Conservation (phyloP, 2,113 vertebrate genomes). For the Gasterosteus aculeatus region DNA sequence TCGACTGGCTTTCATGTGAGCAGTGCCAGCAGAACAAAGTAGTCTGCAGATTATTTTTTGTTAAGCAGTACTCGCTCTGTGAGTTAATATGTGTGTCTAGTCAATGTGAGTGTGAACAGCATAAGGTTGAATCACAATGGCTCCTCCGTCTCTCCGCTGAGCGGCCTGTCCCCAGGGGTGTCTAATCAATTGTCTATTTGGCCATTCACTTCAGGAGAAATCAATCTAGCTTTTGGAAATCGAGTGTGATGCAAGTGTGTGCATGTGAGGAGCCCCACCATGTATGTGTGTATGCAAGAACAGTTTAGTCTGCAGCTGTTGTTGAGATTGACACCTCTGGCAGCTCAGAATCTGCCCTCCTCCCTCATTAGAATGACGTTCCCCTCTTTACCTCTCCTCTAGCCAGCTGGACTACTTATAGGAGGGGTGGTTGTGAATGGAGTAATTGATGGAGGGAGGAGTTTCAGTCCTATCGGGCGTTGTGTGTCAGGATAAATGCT, state of each 20-base stretch:
- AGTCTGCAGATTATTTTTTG: not conserved
- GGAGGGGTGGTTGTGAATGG: conserved; percentile 4
- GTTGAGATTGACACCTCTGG: conserved; percentile 63
- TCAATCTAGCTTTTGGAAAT: conserved; percentile 60
- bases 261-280: not conserved
- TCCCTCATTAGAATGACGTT: conserved; percentile 46
- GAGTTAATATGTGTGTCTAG: not conserved
- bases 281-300: conserved; percentile 11
- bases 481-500: not conserved
- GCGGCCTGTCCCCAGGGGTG: conserved; percentile 40
- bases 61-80: not conserved
- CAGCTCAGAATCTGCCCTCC: conserved; percentile 54
- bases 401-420: conserved; percentile 67
- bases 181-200: conserved; percentile 56
- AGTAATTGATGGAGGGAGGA: not conserved
- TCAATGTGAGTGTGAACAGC: conserved; percentile 7
- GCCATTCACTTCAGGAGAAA: conserved; percentile 54
- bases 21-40: conserved; percentile 1
- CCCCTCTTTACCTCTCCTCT: conserved; percentile 45
- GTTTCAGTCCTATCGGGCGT: not conserved
- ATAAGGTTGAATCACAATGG: conserved; percentile 39
- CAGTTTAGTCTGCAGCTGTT: conserved; percentile 69
- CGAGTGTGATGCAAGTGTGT: conserved; percentile 6
- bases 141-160: conserved; percentile 56
- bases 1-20: not conserved